These are phyloP conservation scores for Podarcis cretensis DNA, from an alignment of 2,113 vertebrate species.

Conservation along the genomic window DNA sequence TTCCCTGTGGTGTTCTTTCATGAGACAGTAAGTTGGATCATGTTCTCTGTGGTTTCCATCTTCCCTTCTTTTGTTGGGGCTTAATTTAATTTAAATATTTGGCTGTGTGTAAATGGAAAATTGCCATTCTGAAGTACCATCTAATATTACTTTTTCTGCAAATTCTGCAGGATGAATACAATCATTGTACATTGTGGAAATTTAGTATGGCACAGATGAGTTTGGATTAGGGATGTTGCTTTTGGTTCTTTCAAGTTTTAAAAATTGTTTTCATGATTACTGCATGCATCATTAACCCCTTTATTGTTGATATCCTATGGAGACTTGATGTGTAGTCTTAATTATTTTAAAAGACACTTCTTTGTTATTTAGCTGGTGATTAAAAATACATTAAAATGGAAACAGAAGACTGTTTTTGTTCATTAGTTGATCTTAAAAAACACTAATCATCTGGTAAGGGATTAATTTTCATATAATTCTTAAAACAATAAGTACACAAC, in stretches of 20 bases:
- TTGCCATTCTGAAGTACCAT: constrained; percentile 55
- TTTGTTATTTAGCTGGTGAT: constrained; percentile 86
- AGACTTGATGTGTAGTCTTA: constrained; percentile 84
- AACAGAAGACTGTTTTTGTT: constrained; percentile 80
- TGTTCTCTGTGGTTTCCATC: constrained; percentile 22
- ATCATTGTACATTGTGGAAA: constrained; percentile 64
- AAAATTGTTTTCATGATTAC: constrained; percentile 79
- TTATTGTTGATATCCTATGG: constrained; percentile 85
- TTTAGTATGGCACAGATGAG: constrained; percentile 73
- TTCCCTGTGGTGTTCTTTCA: neutral
- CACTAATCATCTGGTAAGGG: constrained; percentile 81
- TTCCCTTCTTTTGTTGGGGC: constrained; percentile 45
- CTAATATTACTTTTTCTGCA: constrained; percentile 46
- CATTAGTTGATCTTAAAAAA: constrained; percentile 80
- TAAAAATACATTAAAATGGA: constrained; percentile 86
- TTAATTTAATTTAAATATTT: constrained; percentile 65
- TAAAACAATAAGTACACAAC: constrained; percentile 81
- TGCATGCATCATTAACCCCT: constrained; percentile 85
- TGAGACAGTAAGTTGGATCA: neutral
- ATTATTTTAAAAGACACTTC: constrained; percentile 87
- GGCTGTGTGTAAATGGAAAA: constrained; percentile 38
- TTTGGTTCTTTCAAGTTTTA: constrained; percentile 75
- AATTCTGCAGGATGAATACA: constrained; percentile 65
- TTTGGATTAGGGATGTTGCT: constrained; percentile 74
- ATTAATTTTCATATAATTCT: constrained; percentile 84